Percentiles rank a stretch among this genome's conserved stretches.
These are phyloP conservation scores for Pangasius larnaudii DNA, from an alignment of 2,797 vertebrate species.

Conservation along the genomic window DNA sequence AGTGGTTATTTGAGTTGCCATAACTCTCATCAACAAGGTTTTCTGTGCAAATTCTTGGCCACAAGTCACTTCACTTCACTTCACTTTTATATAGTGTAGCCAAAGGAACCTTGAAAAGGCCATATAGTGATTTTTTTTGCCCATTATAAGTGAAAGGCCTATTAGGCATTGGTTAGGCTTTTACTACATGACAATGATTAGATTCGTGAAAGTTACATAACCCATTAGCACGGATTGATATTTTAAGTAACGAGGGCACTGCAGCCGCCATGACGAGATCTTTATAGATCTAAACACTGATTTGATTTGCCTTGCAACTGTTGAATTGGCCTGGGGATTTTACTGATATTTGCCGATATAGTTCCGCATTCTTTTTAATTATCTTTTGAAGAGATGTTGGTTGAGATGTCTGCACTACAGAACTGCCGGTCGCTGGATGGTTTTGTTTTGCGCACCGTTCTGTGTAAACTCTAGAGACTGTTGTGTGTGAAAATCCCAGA, in stretches of 20 bases:
- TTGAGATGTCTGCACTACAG: not conserved
- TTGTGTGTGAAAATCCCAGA: not conserved
- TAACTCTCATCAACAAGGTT: not conserved
- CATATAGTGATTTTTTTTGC: not conserved
- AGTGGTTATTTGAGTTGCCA: not conserved
- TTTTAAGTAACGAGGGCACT: not conserved
- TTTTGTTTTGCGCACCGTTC: not conserved
- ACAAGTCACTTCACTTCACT: no score
- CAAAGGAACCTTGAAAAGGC: not conserved
- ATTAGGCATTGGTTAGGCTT: not conserved
- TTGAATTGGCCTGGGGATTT: not conserved
- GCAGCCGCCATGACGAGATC: not conserved
- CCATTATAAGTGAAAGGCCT: not conserved
- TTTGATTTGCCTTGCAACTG: slow-evolving; percentile 4
- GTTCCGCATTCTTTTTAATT: not conserved
- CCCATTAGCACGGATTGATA: not conserved
- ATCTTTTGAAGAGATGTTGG: not conserved
- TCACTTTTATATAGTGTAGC: not conserved
- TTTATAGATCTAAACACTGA: not conserved
- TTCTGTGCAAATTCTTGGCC: no score
- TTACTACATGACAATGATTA: not conserved
- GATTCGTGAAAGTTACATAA: slow-evolving; percentile 7
- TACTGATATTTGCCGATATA: not conserved
- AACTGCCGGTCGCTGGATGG: not conserved
- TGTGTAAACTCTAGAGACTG: not conserved